These are phyloP conservation scores for Eulemur mongoz DNA, from an alignment of 2,797 vertebrate species.

Conservation along the genomic window DNA sequence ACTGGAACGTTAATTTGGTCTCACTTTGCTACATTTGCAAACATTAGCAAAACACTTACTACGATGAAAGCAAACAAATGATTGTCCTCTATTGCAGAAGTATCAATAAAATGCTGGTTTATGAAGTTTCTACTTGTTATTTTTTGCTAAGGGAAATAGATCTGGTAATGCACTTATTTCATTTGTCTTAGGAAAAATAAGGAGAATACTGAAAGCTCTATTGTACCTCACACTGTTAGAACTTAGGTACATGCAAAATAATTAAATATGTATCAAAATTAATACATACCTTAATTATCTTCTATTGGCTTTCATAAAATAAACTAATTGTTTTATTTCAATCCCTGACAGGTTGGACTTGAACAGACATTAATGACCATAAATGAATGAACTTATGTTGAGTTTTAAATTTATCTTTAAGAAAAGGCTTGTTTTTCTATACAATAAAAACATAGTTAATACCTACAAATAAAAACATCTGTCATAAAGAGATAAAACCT, in stretches of 20 bases:
- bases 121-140: background rate
- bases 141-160: background rate
- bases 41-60: background rate
- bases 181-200: conserved; percentile 14
- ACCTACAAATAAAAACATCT: background rate
- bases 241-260: conserved; percentile 19
- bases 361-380: background rate
- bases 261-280: background rate
- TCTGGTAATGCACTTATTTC: background rate
- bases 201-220: background rate
- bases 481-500: background rate
- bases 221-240: background rate
- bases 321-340: background rate
- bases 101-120: background rate
- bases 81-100: background rate
- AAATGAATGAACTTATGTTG: background rate
- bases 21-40: background rate
- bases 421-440: background rate
- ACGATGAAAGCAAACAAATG: background rate
- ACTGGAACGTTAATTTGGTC: background rate
- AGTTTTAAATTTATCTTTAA: background rate
- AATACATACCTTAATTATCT: background rate
- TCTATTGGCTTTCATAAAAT: background rate
- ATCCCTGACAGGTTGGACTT: background rate
- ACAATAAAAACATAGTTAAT: background rate